A percentile compares a stretch with the other conserved stretches of the same genome.
phyloP scores from a whole-genome alignment of 2,888 invertebrate species.

The Hirtodrosophila histrioides region DNA sequence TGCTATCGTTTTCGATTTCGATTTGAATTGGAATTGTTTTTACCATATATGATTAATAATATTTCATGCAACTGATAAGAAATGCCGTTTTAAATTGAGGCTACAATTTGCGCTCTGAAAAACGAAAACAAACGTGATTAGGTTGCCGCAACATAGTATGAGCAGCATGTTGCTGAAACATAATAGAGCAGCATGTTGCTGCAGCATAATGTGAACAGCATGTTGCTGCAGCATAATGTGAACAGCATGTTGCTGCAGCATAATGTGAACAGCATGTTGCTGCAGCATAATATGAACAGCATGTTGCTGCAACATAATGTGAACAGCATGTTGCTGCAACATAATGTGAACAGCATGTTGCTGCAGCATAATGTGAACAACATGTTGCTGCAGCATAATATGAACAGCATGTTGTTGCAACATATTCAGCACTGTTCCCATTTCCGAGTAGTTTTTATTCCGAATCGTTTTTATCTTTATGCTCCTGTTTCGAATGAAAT shows the following conservation, averaged over 20 bases:
- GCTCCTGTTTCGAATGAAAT: too few relatives aligned
- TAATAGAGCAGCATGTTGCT: not conserved
- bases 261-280: not conserved
- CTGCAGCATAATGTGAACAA: not conserved
- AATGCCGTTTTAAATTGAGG: not conserved
- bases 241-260: slow-evolving; percentile 7
- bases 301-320: too few relatives aligned
- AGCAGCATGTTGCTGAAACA: slow-evolving; percentile 8
- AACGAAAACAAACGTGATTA: not conserved
- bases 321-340: not conserved
- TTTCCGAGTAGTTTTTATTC: too few relatives aligned
- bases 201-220: not conserved
- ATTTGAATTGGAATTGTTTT: slow-evolving; percentile 37
- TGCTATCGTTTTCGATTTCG: slow-evolving; percentile 23
- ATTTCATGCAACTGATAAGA: slow-evolving; percentile 28
- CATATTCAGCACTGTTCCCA: too few relatives aligned
- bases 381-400: not conserved
- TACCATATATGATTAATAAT: slow-evolving; percentile 10
- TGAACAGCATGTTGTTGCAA: too few relatives aligned
- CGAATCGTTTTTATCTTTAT: too few relatives aligned
- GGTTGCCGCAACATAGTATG: not conserved
- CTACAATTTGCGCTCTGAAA: not conserved
- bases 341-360: not conserved
- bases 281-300: not conserved
- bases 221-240: slow-evolving; percentile 2